Percentiles rank a stretch among this genome's conserved stretches.
phyloP scores from a whole-genome alignment of 2,888 invertebrate species.

The Leptarthrus brevirostris region DNA sequence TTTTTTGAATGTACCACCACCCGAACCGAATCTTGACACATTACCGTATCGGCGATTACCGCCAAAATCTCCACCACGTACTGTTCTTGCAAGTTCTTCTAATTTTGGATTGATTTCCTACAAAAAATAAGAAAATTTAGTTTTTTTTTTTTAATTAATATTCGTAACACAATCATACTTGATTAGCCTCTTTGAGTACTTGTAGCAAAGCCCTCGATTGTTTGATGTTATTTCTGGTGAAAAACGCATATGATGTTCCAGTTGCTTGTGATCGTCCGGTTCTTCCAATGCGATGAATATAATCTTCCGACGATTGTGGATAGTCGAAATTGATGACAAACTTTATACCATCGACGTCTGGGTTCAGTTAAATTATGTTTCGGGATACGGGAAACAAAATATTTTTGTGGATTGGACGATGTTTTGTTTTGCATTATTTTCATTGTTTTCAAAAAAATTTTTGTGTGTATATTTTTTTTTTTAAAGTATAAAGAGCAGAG shows the following conservation, averaged over 20 bases:
- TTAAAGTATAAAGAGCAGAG: too few relatives aligned
- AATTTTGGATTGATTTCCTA: constrained; percentile 88
- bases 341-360: constrained; percentile 97
- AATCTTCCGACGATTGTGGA: constrained; percentile 94
- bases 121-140: constrained; percentile 51
- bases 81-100: constrained; percentile 79
- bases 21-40: constrained; percentile 66
- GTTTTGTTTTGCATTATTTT: not conserved
- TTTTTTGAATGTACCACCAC: constrained; percentile 61
- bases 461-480: too few relatives aligned
- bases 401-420: too few relatives aligned
- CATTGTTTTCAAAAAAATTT: not conserved
- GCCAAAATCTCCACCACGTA: constrained; percentile 72
- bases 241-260: constrained; percentile 95
- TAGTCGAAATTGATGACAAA: constrained; percentile 97
- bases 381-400: too few relatives aligned
- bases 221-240: constrained; percentile 87
- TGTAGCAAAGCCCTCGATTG: constrained; percentile 91
- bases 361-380: constrained; percentile 47
- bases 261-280: constrained; percentile 89
- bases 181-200: constrained; percentile 90
- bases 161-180: constrained; percentile 68
- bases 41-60: constrained; percentile 69
- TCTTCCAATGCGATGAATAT: constrained; percentile 94
- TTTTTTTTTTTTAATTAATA: not conserved